phyloP scores from a whole-genome alignment of 2,113 vertebrate genomes.

The Ovis aries region DNA sequence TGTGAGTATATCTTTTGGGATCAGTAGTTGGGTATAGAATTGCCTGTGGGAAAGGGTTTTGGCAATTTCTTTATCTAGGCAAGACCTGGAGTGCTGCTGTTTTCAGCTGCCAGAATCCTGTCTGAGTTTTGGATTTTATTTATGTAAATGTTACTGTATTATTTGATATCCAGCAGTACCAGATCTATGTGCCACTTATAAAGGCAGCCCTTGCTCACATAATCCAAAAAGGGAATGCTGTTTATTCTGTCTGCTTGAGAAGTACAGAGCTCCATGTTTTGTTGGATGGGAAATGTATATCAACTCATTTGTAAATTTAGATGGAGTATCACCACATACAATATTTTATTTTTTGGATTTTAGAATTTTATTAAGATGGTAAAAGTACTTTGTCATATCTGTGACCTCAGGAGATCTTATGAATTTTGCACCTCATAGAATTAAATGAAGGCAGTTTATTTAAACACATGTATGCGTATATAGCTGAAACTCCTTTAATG shows the following conservation, averaged over 20 bases:
- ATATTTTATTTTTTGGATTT: background rate
- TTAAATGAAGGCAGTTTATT: constrained; percentile 28
- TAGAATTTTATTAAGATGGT: background rate
- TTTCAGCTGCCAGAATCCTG: background rate
- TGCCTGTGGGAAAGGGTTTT: constrained; percentile 4
- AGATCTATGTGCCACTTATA: background rate
- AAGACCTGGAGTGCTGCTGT: background rate
- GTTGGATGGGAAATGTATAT: background rate
- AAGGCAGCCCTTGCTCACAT: background rate
- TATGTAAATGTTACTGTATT: background rate
- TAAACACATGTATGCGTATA: background rate
- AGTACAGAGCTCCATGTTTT: background rate
- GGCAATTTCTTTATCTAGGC: background rate
- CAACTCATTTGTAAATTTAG: background rate
- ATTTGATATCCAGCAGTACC: background rate
- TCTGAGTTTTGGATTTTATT: background rate
- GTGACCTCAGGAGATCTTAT: background rate
- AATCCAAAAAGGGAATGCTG: background rate
- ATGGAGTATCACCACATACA: background rate
- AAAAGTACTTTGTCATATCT: background rate
- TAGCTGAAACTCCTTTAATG: background rate
- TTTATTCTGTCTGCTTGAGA: constrained; percentile 5
- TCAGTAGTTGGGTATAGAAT: background rate
- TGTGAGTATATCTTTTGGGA: background rate
- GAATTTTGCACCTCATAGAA: constrained; percentile 11